phyloP scores from a whole-genome alignment of 2,113 vertebrate genomes.

The Rhagologus leucostigma region DNA sequence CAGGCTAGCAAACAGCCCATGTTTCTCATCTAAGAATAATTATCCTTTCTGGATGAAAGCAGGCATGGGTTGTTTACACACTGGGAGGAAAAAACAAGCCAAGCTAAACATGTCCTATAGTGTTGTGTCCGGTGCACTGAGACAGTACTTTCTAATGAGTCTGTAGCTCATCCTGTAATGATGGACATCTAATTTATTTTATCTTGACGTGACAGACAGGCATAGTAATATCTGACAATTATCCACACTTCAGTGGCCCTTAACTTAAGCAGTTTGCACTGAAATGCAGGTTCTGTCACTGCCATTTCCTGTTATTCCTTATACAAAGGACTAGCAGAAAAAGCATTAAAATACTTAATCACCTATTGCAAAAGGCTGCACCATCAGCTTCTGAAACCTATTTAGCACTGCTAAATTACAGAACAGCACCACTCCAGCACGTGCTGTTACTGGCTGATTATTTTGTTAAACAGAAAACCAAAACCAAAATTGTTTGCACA shows the following conservation, averaged over 20 bases:
- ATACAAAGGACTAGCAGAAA: background rate
- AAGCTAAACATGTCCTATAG: background rate
- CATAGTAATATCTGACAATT: slow-evolving; percentile 3
- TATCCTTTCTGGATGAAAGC: background rate
- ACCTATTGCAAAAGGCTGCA: background rate
- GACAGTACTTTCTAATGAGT: background rate
- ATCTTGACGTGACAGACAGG: background rate
- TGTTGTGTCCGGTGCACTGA: background rate
- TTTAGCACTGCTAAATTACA: background rate
- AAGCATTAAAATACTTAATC: background rate
- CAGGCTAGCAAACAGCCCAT: background rate
- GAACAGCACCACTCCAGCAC: background rate
- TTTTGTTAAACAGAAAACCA: background rate
- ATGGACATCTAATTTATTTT: slow-evolving; percentile 31
- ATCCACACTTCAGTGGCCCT: background rate
- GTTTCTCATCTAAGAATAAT: background rate
- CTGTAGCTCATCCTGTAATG: background rate
- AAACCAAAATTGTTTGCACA: slow-evolving; percentile 2
- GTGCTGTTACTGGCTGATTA: background rate
- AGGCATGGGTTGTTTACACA: background rate
- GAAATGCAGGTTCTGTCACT: background rate
- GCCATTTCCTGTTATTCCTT: background rate
- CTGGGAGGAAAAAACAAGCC: background rate
- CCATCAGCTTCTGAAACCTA: background rate
- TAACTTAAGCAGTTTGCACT: background rate